Base-by-base conservation (phyloP, 2,888 invertebrate genomes). In the Stramonita haemastoma region DNA sequence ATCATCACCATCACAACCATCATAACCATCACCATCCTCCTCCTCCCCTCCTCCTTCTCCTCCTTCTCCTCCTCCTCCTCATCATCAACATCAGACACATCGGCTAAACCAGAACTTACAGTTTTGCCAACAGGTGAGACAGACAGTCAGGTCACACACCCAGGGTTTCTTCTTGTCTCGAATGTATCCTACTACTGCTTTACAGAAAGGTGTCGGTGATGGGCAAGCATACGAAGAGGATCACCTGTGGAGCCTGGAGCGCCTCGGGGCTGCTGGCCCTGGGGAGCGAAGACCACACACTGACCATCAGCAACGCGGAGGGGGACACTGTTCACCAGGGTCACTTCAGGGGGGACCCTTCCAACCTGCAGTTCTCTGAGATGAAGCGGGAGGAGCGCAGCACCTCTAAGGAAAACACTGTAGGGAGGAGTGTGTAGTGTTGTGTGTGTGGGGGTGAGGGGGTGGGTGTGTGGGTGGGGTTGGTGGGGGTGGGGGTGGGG, bases 241-340 rank as follows among this genome's bases (percentile, higher is more conserved):
- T 99, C 89, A 97, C 97, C 0, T 98, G 98, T 95, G 99, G 99
- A 0, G 98, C 98, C 0, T 96, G 99, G 98, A 99, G 98, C 91
- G 97, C 97, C 70, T 98, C 98, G 95, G 98, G 98, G 95, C 97
- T 99, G 60, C 96, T 99, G 26, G 99, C 99, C 0, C 96, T 99
- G 29, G 99, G 98, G 0, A 98, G 99, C 0, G 99, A 99, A n/a
- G 99, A 99, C 95, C 98, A 98, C 95, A n/a, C 97, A 56, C 97
- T 99, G 89, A 98, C n/a, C 0, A 97, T 99, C 87, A 99, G 98
- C 96, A n/a, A 98, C 94, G 97, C 97, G n/a, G 99, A 99, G 93
- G 99, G n/a, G 0, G 99, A 99, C 95, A n/a, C n/a, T n/a, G 96
- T 99, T 86, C 97, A 98, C 92, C 97, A 98, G 92, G n/a, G 98